Evolutionary conservation across 2,113 vertebrate genomes (phyloP), one percentile per base, ranked within the genome.

Genomic region (Hirundichthys speculiger): DNA sequence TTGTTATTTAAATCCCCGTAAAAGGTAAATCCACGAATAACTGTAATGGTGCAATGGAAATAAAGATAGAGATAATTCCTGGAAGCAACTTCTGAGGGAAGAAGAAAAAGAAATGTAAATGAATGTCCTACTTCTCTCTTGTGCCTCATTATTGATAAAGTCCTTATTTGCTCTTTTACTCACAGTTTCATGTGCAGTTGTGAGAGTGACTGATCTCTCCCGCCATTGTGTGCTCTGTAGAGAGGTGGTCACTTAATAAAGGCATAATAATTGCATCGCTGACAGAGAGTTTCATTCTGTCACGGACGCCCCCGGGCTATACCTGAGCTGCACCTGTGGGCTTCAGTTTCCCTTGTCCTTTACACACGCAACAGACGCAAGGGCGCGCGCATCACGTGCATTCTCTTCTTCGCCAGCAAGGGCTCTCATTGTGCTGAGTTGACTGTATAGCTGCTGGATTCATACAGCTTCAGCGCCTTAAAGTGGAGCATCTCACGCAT

Each of bases 281-380:
- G 86, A 86, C 74, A 86, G 78, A 61, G 39, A 54, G 57, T 41
- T 58, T 65, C 73, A 19, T 63, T 52, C 68, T 42, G 25, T 68
- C 78, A 56, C 73, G 52, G 27, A 57, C 65, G 40, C 65, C 39
- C 59, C 52, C 13, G n/a, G 52, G 61, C 73, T 72, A 13, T 71
- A 91, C 86, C 89, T 90, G 89, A 79, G 50, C 77, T 50, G 73
- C 89, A 92, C 89, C 89, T 91, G 89, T 84, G 75, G 73, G 82
- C 79, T 77, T 82, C 74, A 27, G 61, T 77, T 57, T 41, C 55
- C 27, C 70, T 39, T 24, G 11, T 52, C 74, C 27, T 47, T 49
- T 22, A 74, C 75, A 54, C 83, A 80, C 73, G 64, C 84, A 56
- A 83, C 72, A 54, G 59, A 30, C 68, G 2, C 63, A 19, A 68